These are phyloP conservation scores for Chionomys nivalis DNA, from an alignment of 2,113 vertebrate species.

Conservation along the genomic window DNA sequence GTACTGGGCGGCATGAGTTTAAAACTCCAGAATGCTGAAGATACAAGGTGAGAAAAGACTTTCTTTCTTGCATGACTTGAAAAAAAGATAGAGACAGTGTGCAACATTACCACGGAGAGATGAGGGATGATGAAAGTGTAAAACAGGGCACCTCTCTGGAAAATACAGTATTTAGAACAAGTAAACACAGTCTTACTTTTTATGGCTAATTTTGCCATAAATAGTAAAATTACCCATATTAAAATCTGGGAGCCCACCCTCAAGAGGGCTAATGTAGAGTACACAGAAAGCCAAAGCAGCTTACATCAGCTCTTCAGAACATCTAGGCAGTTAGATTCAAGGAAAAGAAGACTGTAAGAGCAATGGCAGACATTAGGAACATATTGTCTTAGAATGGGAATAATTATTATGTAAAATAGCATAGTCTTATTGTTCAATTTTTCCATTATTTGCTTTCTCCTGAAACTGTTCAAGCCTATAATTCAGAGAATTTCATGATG, in stretches of 20 bases:
- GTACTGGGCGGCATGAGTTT: background rate
- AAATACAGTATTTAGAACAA: background rate
- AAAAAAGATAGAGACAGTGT: background rate
- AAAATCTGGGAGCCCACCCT: background rate
- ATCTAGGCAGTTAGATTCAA: background rate
- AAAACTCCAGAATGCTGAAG: background rate
- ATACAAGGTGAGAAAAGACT: background rate
- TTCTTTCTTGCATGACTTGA: background rate
- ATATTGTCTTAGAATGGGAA: background rate
- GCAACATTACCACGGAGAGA: background rate
- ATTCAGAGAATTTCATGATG: background rate
- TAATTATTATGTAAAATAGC: background rate
- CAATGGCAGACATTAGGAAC: background rate
- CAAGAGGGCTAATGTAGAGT: background rate
- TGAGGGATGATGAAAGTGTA: background rate
- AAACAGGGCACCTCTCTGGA: background rate
- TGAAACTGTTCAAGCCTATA: background rate
- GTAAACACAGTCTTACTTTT: background rate
- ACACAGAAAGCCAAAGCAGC: background rate
- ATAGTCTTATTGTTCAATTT: background rate
- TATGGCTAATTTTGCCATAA: background rate
- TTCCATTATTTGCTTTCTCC: background rate
- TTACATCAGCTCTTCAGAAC: background rate
- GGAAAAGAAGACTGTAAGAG: background rate
- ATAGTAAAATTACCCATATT: background rate